Percentiles rank a stretch among this genome's conserved stretches.
phyloP scores from a whole-genome alignment of 1,140 invertebrate genomes.

The Acyrthosiphon pisum region DNA sequence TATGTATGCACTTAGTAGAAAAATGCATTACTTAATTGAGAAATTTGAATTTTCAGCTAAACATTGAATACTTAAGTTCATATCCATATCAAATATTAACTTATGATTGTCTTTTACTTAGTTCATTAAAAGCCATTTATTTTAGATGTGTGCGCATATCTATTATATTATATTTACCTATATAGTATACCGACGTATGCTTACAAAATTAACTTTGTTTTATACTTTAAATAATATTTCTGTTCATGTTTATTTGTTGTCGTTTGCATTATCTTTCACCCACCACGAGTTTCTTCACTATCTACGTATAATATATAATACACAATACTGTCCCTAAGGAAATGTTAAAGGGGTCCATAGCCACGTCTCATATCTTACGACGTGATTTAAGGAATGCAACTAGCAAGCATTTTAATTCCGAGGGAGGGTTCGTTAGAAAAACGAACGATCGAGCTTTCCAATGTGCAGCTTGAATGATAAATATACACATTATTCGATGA shows the following conservation, averaged over 20 bases:
- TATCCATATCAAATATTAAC: neutral
- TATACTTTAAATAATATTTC: neutral
- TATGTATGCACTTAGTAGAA: too few species aligned
- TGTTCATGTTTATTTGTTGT: neutral
- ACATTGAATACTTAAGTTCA: neutral
- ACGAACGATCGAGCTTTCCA: neutral
- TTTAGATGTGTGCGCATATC: neutral
- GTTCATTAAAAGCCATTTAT: neutral
- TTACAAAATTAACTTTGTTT: neutral
- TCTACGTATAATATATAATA: neutral
- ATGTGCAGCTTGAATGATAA: neutral
- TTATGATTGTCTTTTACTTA: neutral
- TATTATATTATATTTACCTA: neutral
- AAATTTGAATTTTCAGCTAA: too few species aligned
- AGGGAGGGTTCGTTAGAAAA: neutral
- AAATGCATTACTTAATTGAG: too few species aligned
- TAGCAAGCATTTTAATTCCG: neutral
- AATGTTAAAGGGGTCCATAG: neutral
- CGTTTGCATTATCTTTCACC: neutral
- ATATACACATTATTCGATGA: neutral
- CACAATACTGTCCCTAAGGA: neutral
- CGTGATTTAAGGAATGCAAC: neutral
- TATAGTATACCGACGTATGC: neutral
- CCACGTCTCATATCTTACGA: too few species aligned
- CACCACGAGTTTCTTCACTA: neutral